Evolutionary conservation across 2,888 invertebrate genomes (phyloP).

Genomic region (Nebria brevicollis): DNA sequence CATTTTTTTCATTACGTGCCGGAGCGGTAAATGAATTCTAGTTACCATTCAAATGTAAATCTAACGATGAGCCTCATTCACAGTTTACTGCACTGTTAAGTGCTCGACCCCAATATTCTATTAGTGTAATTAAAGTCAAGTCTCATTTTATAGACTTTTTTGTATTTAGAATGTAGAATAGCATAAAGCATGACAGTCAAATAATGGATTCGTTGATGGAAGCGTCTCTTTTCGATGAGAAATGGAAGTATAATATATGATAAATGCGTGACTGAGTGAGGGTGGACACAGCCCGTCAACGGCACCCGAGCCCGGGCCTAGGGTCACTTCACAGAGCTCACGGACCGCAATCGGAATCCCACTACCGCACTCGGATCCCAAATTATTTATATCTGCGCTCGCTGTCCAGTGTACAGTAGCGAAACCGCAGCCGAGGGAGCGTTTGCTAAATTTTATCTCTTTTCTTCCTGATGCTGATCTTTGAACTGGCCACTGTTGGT

Average conservation of each 20-base stretch:
- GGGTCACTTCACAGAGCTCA: neutral
- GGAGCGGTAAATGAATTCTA: neutral
- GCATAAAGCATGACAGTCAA: too few species aligned
- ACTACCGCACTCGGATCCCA: conserved; percentile 15
- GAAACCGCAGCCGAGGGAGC: neutral
- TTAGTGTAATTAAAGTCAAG: too few species aligned
- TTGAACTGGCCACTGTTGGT: neutral
- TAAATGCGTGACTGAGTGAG: neutral
- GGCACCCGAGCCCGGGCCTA: conserved; percentile 5
- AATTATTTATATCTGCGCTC: conserved; percentile 11
- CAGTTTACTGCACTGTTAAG: too few species aligned
- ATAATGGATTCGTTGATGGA: too few species aligned
- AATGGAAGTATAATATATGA: neutral
- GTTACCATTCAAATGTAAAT: too few species aligned
- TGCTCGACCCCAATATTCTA: too few species aligned
- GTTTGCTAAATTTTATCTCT: conserved; percentile 11
- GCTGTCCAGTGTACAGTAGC: neutral
- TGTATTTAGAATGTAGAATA: too few species aligned
- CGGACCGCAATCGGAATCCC: neutral
- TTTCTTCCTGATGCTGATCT: neutral
- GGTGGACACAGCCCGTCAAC: neutral
- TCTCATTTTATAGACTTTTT: too few species aligned
- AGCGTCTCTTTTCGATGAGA: neutral
- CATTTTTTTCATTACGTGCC: neutral
- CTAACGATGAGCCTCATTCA: too few species aligned